Conservation (phyloP, 2,113 vertebrate genomes). For the Sus scrofa region DNA sequence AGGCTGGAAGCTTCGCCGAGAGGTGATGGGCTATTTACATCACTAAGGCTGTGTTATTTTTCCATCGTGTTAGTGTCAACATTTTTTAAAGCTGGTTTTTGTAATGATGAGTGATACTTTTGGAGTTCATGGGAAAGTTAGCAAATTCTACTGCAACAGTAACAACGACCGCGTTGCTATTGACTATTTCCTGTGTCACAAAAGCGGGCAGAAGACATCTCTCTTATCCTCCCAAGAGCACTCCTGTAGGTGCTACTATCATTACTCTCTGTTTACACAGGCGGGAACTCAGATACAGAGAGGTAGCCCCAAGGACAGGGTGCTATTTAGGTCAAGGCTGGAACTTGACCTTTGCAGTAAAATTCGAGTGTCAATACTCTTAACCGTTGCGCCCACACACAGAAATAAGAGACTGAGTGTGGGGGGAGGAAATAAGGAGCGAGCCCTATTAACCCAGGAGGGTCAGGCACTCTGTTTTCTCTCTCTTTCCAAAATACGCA, state of each 20-base stretch:
- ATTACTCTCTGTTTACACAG: background rate
- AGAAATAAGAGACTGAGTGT: background rate
- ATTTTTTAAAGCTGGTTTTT: background rate
- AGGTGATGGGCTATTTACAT: background rate
- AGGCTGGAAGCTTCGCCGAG: background rate
- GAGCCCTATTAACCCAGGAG: background rate
- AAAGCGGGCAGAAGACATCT: background rate
- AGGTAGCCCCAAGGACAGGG: background rate
- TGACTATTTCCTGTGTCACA: background rate
- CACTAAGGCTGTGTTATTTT: background rate
- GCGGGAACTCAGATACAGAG: background rate
- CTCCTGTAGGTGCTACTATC: too few relatives aligned
- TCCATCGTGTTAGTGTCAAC: background rate
- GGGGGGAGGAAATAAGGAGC: background rate
- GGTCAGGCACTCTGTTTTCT: background rate
- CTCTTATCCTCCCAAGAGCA: background rate
- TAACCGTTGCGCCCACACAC: accelerated
- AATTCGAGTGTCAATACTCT: background rate
- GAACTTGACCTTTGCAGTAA: background rate
- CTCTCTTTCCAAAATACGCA: slow-evolving; percentile 80
- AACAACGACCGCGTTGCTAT: background rate
- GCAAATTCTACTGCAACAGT: background rate
- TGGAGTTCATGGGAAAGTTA: background rate
- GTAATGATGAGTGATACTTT: background rate
- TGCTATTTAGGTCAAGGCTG: background rate